A percentile compares a stretch with the other conserved stretches of the same genome.
phyloP scores from a whole-genome alignment of 1,140 invertebrate genomes.

The Drosophila erecta region DNA sequence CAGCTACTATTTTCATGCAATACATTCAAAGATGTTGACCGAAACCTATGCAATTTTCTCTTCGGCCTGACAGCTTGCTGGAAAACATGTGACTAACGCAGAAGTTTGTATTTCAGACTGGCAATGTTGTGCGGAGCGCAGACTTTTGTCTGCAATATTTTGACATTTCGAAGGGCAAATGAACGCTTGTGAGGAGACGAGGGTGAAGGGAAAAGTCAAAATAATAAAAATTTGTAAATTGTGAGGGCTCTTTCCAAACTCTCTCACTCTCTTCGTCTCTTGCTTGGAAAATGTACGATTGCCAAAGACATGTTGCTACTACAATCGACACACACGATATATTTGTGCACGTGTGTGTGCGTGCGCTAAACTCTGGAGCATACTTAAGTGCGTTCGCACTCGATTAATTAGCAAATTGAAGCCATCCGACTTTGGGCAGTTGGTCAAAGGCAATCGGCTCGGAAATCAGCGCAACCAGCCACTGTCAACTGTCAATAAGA shows the following conservation, averaged over 20 bases:
- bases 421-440: neutral
- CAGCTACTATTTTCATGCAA: no score
- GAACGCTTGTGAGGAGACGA: constrained; percentile 23
- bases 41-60: neutral
- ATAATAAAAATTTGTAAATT: constrained; percentile 73
- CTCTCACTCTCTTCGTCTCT: neutral
- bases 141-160: constrained; percentile 74
- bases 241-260: constrained; percentile 1
- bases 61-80: neutral
- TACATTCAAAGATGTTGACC: neutral
- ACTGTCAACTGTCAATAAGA: constrained; percentile 47
- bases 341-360: constrained; percentile 10
- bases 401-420: constrained; percentile 63
- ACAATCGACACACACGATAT: constrained; percentile 6
- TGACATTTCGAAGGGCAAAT: constrained; percentile 81
- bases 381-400: constrained; percentile 62
- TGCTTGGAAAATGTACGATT: constrained; percentile 15
- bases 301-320: constrained; percentile 49
- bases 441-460: constrained; percentile 18
- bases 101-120: constrained; percentile 34
- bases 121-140: constrained; percentile 42
- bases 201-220: constrained; percentile 30
- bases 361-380: constrained; percentile 54
- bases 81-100: constrained; percentile 67
- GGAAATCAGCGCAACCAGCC: constrained; percentile 34